A percentile compares a stretch with the other conserved stretches of the same genome.
These are phyloP conservation scores for Urocolius indicus DNA, from an alignment of 2,113 vertebrate genomes.

Conservation along the genomic window DNA sequence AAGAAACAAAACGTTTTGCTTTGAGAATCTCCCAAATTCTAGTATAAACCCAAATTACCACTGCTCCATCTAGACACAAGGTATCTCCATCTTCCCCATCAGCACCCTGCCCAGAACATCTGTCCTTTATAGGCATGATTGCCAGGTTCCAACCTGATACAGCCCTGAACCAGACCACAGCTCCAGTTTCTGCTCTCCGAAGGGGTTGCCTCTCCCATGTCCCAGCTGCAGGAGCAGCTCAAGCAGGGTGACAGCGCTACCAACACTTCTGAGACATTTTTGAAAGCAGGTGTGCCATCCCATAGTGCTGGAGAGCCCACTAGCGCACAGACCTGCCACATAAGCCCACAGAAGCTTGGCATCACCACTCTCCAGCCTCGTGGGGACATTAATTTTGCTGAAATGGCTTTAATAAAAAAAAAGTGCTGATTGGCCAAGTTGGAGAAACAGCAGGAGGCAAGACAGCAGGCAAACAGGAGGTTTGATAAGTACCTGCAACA, in stretches of 20 bases:
- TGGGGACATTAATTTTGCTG: neutral
- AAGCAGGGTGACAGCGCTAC: rapidly evolving
- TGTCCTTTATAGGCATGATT: neutral
- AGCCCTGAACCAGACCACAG: neutral
- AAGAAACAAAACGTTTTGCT: neutral
- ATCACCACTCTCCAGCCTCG: neutral
- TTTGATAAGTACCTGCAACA: neutral
- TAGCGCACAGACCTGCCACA: too few relatives aligned
- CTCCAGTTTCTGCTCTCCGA: neutral
- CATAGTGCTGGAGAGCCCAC: neutral
- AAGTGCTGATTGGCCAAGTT: neutral
- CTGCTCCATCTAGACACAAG: neutral
- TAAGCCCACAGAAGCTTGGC: neutral
- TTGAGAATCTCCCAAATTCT: neutral
- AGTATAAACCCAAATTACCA: neutral
- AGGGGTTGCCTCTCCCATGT: rapidly evolving
- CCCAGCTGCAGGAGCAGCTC: neutral
- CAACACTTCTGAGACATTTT: too few relatives aligned
- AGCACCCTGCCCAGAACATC: neutral
- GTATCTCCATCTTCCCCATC: neutral
- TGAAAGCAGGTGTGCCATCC: neutral
- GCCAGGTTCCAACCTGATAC: neutral
- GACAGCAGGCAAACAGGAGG: neutral
- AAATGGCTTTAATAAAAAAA: neutral
- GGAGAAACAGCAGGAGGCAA: neutral